These are phyloP conservation scores for Bicyclus anynana DNA, from an alignment of 1,140 invertebrate species.

Conservation along the genomic window DNA sequence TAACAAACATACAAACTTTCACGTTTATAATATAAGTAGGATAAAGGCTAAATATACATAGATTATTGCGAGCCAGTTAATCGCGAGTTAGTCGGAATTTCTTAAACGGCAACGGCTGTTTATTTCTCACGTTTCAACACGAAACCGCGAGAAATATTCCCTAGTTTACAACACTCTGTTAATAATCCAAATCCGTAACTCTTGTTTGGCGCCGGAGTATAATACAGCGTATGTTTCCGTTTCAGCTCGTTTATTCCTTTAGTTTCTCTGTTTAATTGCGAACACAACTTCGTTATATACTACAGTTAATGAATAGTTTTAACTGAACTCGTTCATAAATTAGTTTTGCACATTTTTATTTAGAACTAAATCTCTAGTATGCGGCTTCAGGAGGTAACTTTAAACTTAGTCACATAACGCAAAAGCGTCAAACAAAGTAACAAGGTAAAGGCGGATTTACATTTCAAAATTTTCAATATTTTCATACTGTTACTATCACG, in stretches of 20 bases:
- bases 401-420: no score
- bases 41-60: no score
- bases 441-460: no score
- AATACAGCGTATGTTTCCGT: not conserved
- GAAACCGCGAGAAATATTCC: not conserved
- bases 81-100: not conserved
- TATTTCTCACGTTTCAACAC: slow-evolving; percentile 7
- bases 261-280: slow-evolving; percentile 1
- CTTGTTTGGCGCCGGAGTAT: not conserved
- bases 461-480: no score
- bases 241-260: not conserved
- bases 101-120: not conserved
- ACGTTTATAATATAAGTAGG: no score
- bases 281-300: slow-evolving; percentile 1
- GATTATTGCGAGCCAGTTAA: no score
- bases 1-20: no score
- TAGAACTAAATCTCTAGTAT: no score
- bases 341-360: not conserved
- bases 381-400: no score
- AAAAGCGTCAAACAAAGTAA: no score
- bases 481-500: no score
- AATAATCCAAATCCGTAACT: slow-evolving; percentile 6
- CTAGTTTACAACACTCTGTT: slow-evolving; percentile 2
- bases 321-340: not conserved
- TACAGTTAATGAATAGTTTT: not conserved